Base-by-base conservation (phyloP, 2,797 vertebrate genomes). In the Notamacropus eugenii region DNA sequence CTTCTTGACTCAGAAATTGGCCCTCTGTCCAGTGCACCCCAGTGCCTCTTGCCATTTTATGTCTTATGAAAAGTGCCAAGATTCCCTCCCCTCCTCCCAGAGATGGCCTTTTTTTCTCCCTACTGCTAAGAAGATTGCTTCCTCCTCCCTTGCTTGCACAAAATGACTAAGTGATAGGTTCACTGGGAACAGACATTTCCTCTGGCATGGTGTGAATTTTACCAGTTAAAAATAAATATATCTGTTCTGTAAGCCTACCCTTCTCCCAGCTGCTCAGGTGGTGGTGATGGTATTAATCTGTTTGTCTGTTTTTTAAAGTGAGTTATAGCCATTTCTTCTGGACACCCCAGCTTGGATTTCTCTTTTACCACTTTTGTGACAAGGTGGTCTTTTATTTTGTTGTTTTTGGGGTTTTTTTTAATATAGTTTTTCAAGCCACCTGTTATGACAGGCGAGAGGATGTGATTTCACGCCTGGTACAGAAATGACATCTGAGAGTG, bases 371-470 rank as follows among this genome's bases (percentile, higher is more conserved):
- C 74, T 24, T 87, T 74, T 50, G 40, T 50, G 74, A 10, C 22
- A 27, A 87, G 22, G 40, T 22, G 22, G n/a, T 8, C 40, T n/a
- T 67, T 67, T 74, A n/a, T 40, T 1, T 40, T 74, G 34, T 74
- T 74, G 62, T 74, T 62, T 12, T 74, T 74, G n/a, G 62, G 62
- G 14, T 19, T 74, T 40, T 74, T 40, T 82, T 87, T 82, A 50
- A 87, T 93, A 55, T 11, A 46, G 56, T 6, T 93, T 93, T 97
- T 97, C 95, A 56, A 55, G 93, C 29, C 13, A 92, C 91, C 52
- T 97, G 95, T 97, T 98, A 95, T 97, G 95, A 97, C 97, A 94
- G 0, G 90, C 57, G 94, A 87, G 92, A 96, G 97, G 58, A 97
- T 95, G 55, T 92, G 94, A 97, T 98, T 97, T 97, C 97, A 95